These are phyloP conservation scores for Leucopsar rothschildi DNA, from an alignment of 2,113 vertebrate species.

Conservation along the genomic window DNA sequence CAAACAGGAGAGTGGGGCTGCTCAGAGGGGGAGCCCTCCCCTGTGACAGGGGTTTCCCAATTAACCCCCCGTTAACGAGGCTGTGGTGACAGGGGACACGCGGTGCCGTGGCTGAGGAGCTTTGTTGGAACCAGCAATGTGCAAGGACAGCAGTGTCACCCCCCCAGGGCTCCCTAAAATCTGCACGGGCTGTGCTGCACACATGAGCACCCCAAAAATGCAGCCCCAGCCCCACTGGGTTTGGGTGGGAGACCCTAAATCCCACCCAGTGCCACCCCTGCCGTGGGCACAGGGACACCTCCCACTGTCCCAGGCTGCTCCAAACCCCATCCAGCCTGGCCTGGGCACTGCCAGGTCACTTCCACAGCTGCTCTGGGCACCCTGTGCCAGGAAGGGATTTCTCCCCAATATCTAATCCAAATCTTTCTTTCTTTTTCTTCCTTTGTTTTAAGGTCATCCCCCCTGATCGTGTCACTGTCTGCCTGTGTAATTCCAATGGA, in stretches of 20 bases:
- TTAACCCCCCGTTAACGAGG: not conserved
- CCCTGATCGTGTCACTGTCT: no score
- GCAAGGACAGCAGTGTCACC: rapidly evolving
- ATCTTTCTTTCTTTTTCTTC: no score
- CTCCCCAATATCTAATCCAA: no score
- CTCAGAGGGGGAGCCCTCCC: not conserved
- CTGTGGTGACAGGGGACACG: not conserved
- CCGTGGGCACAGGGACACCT: not conserved
- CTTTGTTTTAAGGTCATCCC: no score
- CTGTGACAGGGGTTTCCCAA: not conserved
- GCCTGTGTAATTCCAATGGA: no score
- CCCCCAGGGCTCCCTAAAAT: rapidly evolving
- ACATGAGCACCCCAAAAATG: rapidly evolving
- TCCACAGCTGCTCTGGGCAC: not conserved
- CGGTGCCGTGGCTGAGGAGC: rapidly evolving
- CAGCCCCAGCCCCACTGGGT: rapidly evolving
- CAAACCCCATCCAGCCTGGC: not conserved
- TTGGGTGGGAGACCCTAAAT: rapidly evolving
- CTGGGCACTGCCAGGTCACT: not conserved
- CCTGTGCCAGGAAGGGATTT: no score
- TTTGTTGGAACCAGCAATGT: rapidly evolving
- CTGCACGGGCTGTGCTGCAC: not conserved
- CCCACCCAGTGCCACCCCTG: not conserved
- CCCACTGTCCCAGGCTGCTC: not conserved
- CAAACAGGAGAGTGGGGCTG: not conserved